Evolutionary conservation across 1,140 invertebrate species (phyloP), one percentile per base, ranked within the genome.

Genomic region (Tribolium madens): DNA sequence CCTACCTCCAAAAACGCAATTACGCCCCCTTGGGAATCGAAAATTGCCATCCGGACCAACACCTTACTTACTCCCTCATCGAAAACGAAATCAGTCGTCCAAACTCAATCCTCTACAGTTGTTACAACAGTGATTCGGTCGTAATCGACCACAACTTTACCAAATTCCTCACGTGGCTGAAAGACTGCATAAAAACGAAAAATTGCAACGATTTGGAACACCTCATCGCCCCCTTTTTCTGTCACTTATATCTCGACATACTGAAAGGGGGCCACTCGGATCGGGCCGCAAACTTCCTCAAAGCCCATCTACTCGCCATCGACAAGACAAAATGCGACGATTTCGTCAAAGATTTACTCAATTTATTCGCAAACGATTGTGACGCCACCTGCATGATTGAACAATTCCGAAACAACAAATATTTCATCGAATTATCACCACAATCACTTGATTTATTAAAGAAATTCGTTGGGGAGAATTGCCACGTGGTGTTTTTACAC

Each of bases 201-300:
- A 64, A 78, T 3, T 72, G 79, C 73, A 50, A 76, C 57, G 85
- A 86, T 76, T 69, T 86, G 14, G 80, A 84, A 68, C 71, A 76
- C 12, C 50, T 85, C 18, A 73, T 83, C 6, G 81, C 80, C 10
- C 83, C 85, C 13, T 77, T 86, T 50, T 86, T 86, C 80, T 84
- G 83, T 72, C 83, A 86, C 69, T 76, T 86, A 15, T 86, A 82
- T 76, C 73, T 84, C 21, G 84, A 85, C 60, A 79, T 86, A 21
- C 72, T 81, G 3, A 76, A 81, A 71, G 78, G 80, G 52, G 80
- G 80, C 18, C 78, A 84, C 68, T 75, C 76, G n/a, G 80, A 84
- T 48, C 75, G 71, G 64, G 80, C 83, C 7, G 36, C 75, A 7
- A 76, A 73, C 18, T 86, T 86, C 73, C 83, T 83, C 36, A 83